Conservation (phyloP, 2,888 invertebrate species). For the Hylaea fasciaria region DNA sequence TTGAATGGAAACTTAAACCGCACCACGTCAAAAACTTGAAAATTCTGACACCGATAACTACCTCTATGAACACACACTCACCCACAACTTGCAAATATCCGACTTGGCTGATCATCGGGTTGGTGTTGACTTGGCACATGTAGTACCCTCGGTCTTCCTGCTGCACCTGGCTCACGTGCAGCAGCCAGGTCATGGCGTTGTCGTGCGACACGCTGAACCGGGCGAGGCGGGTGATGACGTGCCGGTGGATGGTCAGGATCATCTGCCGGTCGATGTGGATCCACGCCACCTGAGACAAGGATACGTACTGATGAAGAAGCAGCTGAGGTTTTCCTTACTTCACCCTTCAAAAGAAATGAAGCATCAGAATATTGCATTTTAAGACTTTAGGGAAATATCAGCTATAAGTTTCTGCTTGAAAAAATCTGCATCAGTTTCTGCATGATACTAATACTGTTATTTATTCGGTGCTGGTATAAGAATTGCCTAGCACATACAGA, state of each 20-base stretch:
- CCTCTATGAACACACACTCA: slow-evolving; percentile 72
- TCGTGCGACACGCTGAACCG: slow-evolving; percentile 96
- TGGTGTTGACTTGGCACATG: slow-evolving; percentile 96
- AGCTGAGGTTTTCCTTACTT: too few relatives aligned
- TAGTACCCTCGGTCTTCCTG: slow-evolving; percentile 96
- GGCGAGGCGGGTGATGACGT: slow-evolving; percentile 95
- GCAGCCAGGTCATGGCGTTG: slow-evolving; percentile 95
- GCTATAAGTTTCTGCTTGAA: too few relatives aligned
- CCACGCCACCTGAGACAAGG: slow-evolving; percentile 92
- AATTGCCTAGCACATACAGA: too few relatives aligned
- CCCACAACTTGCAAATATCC: slow-evolving; percentile 97
- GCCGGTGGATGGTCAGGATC: slow-evolving; percentile 96
- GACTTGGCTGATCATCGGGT: slow-evolving; percentile 97
- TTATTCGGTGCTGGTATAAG: too few relatives aligned
- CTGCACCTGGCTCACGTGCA: slow-evolving; percentile 96
- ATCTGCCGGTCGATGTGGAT: slow-evolving; percentile 97
- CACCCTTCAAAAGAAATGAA: too few relatives aligned
- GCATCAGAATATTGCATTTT: too few relatives aligned
- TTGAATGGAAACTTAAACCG: too few relatives aligned
- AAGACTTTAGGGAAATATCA: too few relatives aligned
- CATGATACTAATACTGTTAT: too few relatives aligned
- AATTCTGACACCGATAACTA: too few relatives aligned
- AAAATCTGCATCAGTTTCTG: too few relatives aligned
- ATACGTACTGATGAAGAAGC: background rate
- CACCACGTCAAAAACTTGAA: too few relatives aligned